Evolutionary conservation across 2,113 vertebrate genomes (phyloP), one percentile per base, ranked within the genome.

Genomic region (Daphoenositta chrysoptera): DNA sequence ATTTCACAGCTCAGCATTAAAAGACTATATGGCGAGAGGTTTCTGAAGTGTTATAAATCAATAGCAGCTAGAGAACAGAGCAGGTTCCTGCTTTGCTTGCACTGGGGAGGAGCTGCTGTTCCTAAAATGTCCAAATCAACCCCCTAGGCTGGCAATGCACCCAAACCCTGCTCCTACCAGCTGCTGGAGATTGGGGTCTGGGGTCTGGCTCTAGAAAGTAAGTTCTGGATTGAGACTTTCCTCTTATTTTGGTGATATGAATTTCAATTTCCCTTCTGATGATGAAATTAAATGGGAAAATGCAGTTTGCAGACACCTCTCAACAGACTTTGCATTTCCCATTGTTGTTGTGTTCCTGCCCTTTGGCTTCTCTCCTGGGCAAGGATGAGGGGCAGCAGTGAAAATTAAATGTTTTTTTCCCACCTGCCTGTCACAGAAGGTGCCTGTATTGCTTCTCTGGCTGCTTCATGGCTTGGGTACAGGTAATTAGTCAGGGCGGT

Each of bases 1-100:
- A 72, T 91, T 87, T 90, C 85, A 68, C 57, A 76, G 88, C 69
- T 75, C 33, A 85, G 66, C 71, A 90, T 93, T 90, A 64, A 85
- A 87, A 60, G 70, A 42, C 65, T 85, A 31, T 82, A 30, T 23
- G 68, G 78, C 56, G 65, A 53, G 84, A 73, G 40, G 51, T 47
- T 82, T 89, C 51, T 28, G 37, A 78, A 76, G 68, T 26, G 61
- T 22, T 73, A n/a, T 53, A 75, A 84, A 93, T 95, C 87, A 78
- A 16, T 24, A 11, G 47, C 27, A 56, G 88, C 35, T 5, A 5
- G 5, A 28, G 78, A 87, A 37, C 57, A 72, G 70, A 75, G 48
- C 82, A 75, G 45, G n/a, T 37, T 65, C 87, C 31, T 63, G 69
- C 90, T 82, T 71, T 63, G 51, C 75, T 78, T 63, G 89, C 50